A percentile compares a stretch with the other conserved stretches of the same genome.
Conservation (phyloP, 2,797 vertebrate species). For the Chiroxiphia lanceolata region DNA sequence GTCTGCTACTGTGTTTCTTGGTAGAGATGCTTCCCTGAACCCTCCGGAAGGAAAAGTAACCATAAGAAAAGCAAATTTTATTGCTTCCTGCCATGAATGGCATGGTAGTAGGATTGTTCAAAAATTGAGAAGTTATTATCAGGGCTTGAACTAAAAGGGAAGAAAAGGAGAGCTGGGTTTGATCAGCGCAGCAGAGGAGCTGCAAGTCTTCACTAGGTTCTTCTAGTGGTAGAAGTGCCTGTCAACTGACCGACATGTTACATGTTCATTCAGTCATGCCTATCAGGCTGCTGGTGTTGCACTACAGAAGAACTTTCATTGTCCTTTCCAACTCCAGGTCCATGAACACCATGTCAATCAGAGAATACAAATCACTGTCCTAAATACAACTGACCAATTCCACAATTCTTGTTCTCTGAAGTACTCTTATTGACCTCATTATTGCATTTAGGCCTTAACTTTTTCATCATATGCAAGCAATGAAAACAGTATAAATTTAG, state of each 20-base stretch:
- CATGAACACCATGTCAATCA: fast-evolving
- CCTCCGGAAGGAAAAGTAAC: neutral
- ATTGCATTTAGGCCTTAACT: neutral
- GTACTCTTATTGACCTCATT: neutral
- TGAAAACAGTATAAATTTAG: neutral
- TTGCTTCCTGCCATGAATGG: neutral
- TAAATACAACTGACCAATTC: neutral
- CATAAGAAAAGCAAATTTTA: neutral
- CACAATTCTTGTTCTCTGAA: neutral
- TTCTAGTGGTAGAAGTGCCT: neutral
- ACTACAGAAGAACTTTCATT: neutral
- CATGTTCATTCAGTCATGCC: neutral
- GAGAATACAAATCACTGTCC: neutral
- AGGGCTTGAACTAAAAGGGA: neutral
- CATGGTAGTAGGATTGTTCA: neutral
- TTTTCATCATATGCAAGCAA: neutral
- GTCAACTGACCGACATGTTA: fast-evolving
- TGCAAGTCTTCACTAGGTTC: neutral
- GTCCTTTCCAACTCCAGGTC: neutral
- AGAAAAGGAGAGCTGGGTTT: neutral
- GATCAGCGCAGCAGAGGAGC: neutral
- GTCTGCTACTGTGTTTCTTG: neutral
- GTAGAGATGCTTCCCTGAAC: neutral
- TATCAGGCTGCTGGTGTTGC: neutral
- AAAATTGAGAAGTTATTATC: neutral